phyloP scores from a whole-genome alignment of 2,797 vertebrate genomes.

The Ctenosaura bakeri region DNA sequence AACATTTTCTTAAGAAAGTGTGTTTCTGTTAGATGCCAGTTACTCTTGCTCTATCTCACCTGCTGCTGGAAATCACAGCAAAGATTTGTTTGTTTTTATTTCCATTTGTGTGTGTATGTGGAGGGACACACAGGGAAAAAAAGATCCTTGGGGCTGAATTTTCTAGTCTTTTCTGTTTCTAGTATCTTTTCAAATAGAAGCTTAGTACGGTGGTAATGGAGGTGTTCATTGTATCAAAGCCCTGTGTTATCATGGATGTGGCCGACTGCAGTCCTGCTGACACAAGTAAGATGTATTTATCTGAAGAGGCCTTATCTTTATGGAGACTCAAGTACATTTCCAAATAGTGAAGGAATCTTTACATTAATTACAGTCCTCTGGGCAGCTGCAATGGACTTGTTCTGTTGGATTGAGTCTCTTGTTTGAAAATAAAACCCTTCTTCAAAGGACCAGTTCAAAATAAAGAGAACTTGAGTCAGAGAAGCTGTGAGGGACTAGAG shows the following conservation, averaged over 20 bases:
- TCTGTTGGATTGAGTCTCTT: not conserved
- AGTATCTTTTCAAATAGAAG: not conserved
- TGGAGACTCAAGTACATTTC: not conserved
- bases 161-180: not conserved
- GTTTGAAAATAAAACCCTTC: not conserved
- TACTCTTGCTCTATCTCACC: not conserved
- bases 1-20: not conserved
- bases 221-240: not conserved
- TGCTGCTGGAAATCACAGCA: not conserved
- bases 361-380: not conserved
- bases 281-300: not conserved
- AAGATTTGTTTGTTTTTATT: not conserved
- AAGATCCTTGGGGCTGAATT: not conserved
- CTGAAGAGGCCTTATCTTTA: constrained; percentile 19
- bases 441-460: not conserved
- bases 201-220: not conserved
- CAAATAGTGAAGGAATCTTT: not conserved
- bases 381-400: not conserved
- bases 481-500: not conserved
- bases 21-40: not conserved
- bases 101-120: not conserved
- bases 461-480: not conserved
- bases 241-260: not conserved
- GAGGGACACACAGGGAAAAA: too few species aligned
- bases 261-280: not conserved